These are phyloP conservation scores for Sorex araneus DNA, from an alignment of 2,113 vertebrate genomes.

Conservation along the genomic window DNA sequence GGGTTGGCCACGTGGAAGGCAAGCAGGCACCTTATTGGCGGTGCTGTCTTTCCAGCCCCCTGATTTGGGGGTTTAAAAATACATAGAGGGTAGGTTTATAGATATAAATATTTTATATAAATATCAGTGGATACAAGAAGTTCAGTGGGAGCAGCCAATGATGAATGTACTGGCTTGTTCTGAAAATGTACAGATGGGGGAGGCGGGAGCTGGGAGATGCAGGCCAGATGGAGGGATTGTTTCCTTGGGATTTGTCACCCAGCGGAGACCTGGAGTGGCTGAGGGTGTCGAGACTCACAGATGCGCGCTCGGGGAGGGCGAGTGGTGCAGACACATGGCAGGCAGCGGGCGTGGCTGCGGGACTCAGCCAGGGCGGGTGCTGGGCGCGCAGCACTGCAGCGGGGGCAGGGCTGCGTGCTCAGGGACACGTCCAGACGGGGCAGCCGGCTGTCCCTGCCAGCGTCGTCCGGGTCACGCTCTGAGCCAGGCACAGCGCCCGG, in stretches of 20 bases:
- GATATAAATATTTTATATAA: not conserved
- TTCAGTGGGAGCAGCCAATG: conserved; percentile 30
- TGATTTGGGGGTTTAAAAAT: no score
- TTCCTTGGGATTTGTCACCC: conserved; percentile 71
- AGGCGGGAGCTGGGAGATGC: conserved; percentile 31
- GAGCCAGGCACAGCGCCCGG: not conserved
- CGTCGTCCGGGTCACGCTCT: not conserved
- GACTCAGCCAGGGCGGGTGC: not conserved
- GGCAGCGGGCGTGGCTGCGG: not conserved
- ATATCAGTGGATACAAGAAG: not conserved
- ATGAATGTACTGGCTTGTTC: conserved; percentile 56
- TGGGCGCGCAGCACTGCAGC: not conserved
- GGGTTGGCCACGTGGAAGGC: no score
- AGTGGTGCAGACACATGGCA: not conserved
- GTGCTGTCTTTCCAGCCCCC: no score
- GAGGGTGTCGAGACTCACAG: conserved; percentile 67
- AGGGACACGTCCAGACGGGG: not conserved
- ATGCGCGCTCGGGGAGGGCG: conserved; percentile 41
- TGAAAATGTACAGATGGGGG: conserved; percentile 62
- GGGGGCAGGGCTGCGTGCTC: not conserved
- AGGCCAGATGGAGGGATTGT: conserved; percentile 70
- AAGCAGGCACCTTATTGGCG: no score
- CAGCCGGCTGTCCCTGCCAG: not conserved
- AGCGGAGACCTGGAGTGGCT: conserved; percentile 58
- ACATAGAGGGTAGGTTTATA: no score